Percentiles rank a stretch among this genome's conserved stretches.
These are phyloP conservation scores for Enteromius unitaeniatus DNA, from an alignment of 2,797 vertebrate species.

Conservation along the genomic window DNA sequence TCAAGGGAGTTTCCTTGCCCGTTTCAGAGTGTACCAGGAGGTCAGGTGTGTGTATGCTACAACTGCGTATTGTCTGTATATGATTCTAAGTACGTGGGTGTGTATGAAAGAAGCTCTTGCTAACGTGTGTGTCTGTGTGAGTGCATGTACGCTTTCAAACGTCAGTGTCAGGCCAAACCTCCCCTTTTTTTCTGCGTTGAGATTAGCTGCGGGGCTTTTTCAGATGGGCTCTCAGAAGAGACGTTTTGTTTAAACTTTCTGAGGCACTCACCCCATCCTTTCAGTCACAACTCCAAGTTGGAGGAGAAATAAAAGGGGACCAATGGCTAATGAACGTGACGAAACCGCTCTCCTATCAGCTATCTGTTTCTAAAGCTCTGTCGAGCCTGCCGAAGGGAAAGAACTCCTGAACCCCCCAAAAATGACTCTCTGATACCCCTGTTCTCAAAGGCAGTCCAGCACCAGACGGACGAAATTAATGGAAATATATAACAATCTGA, in stretches of 20 bases:
- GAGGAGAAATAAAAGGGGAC: constrained; percentile 52
- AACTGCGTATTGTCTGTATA: constrained; percentile 59
- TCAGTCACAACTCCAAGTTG: constrained; percentile 67
- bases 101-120: constrained; percentile 52
- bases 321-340: constrained; percentile 69
- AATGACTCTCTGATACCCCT: constrained; percentile 64
- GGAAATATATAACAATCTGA: constrained; percentile 89
- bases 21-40: constrained; percentile 65
- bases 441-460: constrained; percentile 66
- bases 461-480: constrained; percentile 85
- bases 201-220: constrained; percentile 58
- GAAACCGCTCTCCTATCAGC: constrained; percentile 68
- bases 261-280: constrained; percentile 63
- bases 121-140: constrained; percentile 43
- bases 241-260: constrained; percentile 73
- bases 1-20: constrained; percentile 58
- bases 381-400: constrained; percentile 64
- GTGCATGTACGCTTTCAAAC: constrained; percentile 41
- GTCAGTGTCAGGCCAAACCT: constrained; percentile 50
- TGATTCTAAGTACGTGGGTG: constrained; percentile 59
- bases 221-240: constrained; percentile 64
- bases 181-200: constrained; percentile 17
- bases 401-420: constrained; percentile 58
- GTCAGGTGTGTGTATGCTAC: constrained; percentile 68
- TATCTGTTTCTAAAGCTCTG: constrained; percentile 64